Percentiles rank a stretch among this genome's conserved stretches.
Evolutionary conservation across 2,797 vertebrate species (phyloP).

Genomic region (Eupleurogrammus muticus): DNA sequence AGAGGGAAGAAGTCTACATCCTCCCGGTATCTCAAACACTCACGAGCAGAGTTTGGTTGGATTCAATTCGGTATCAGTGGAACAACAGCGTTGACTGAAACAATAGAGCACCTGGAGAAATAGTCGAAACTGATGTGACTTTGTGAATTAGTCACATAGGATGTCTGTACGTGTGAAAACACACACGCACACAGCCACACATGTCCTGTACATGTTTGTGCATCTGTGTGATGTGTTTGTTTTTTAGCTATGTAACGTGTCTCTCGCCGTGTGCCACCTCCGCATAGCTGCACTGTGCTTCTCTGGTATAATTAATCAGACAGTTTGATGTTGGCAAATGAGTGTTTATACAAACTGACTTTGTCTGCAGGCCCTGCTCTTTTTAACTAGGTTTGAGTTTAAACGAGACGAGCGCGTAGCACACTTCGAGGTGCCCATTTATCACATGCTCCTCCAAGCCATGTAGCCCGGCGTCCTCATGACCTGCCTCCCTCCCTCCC

Average conservation of each 20-base stretch:
- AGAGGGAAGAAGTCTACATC: slow-evolving; percentile 68
- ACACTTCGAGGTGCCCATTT: slow-evolving; percentile 66
- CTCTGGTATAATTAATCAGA: slow-evolving; percentile 76
- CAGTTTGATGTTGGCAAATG: slow-evolving; percentile 77
- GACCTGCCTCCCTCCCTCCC: slow-evolving; percentile 13
- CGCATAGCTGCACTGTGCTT: slow-evolving; percentile 48
- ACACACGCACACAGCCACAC: slow-evolving; percentile 7
- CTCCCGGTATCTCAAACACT: slow-evolving; percentile 61
- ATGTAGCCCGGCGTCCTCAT: slow-evolving; percentile 32
- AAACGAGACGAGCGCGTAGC: slow-evolving; percentile 63
- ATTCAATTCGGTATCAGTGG: slow-evolving; percentile 54
- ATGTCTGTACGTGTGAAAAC: slow-evolving; percentile 20
- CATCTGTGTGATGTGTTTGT: slow-evolving; percentile 48
- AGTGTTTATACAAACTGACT: slow-evolving; percentile 70
- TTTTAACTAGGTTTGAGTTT: slow-evolving; percentile 76
- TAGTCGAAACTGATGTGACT: slow-evolving; percentile 25
- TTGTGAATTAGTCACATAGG: slow-evolving; percentile 39
- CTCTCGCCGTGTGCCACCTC: slow-evolving; percentile 42
- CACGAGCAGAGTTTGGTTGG: slow-evolving; percentile 50
- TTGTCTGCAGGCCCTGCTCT: slow-evolving; percentile 66
- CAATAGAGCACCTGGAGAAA: slow-evolving; percentile 73
- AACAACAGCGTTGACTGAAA: slow-evolving; percentile 64
- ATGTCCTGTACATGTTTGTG: slow-evolving; percentile 14
- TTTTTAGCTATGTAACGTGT: slow-evolving; percentile 43
- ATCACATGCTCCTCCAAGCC: slow-evolving; percentile 64